phyloP scores from a whole-genome alignment of 2,888 invertebrate species.

The Pachliopta kotzebuea region DNA sequence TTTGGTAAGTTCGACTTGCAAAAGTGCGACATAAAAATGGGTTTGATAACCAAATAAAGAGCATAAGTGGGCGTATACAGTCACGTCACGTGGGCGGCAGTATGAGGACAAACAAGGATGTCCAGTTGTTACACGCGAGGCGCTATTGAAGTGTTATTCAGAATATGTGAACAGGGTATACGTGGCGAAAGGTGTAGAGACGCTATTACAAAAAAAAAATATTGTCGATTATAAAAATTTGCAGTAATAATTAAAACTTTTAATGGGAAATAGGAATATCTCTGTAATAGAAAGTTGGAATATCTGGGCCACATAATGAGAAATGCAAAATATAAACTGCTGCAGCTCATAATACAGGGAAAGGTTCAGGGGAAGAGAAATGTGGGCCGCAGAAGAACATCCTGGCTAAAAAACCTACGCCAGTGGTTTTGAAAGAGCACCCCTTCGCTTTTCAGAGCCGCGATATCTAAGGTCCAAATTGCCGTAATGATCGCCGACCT shows the following conservation, averaged over 20 bases:
- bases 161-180: constrained; percentile 70
- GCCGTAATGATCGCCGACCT: too few relatives aligned
- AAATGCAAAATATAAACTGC: too few relatives aligned
- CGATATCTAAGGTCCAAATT: too few relatives aligned
- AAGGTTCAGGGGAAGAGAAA: too few relatives aligned
- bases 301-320: too few relatives aligned
- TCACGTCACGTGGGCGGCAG: constrained; percentile 58
- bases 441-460: too few relatives aligned
- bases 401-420: too few relatives aligned
- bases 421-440: too few relatives aligned
- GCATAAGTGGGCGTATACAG: constrained; percentile 41
- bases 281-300: too few relatives aligned
- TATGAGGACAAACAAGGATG: constrained; percentile 50
- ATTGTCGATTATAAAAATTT: neutral
- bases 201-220: constrained; percentile 30
- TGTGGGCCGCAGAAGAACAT: too few relatives aligned
- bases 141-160: constrained; percentile 71
- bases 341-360: too few relatives aligned
- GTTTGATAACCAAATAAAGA: constrained; percentile 31
- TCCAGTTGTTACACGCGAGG: constrained; percentile 58
- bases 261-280: neutral
- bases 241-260: neutral
- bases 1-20: constrained; percentile 10
- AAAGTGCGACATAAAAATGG: constrained; percentile 24
- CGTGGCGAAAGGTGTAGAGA: constrained; percentile 54